A percentile compares a stretch with the other conserved stretches of the same genome.
Conservation (phyloP, 1,140 invertebrate species). For the Aphelenchoides besseyi region DNA sequence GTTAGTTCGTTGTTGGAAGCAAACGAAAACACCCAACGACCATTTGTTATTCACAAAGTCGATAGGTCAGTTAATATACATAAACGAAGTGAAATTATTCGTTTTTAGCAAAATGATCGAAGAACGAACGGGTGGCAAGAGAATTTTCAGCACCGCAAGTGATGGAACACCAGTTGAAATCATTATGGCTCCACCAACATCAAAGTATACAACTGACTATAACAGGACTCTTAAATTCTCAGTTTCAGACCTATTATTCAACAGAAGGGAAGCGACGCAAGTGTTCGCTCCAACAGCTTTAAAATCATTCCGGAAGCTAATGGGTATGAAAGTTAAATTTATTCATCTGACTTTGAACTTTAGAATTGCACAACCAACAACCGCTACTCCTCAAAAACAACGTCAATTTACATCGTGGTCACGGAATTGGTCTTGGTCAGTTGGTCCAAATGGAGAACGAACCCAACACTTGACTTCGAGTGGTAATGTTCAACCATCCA, state of each 20-base stretch:
- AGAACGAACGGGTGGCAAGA: not conserved
- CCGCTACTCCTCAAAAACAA: not conserved
- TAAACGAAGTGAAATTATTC: not conserved
- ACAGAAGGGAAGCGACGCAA: not conserved
- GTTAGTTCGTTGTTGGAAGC: not conserved
- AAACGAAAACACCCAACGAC: not conserved
- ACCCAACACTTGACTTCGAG: not conserved
- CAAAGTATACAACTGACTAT: no score
- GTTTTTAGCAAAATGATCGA: not conserved
- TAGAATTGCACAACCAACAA: not conserved
- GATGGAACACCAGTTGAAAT: constrained; percentile 20
- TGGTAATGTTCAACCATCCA: not conserved
- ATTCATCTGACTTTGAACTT: no score
- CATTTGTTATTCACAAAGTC: not conserved
- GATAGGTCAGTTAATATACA: not conserved
- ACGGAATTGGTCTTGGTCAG: not conserved
- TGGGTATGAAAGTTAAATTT: not conserved
- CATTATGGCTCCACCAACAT: not conserved
- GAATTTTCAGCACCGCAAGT: not conserved
- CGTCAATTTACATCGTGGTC: not conserved
- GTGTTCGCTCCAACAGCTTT: constrained; percentile 1
- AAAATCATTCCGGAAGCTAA: constrained; percentile 6
- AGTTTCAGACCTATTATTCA: not conserved
- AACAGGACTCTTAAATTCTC: not conserved
- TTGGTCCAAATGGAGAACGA: not conserved